Base-by-base conservation (phyloP, 92 coral and sea anemone genomes). In the Nematostella vectensis region DNA sequence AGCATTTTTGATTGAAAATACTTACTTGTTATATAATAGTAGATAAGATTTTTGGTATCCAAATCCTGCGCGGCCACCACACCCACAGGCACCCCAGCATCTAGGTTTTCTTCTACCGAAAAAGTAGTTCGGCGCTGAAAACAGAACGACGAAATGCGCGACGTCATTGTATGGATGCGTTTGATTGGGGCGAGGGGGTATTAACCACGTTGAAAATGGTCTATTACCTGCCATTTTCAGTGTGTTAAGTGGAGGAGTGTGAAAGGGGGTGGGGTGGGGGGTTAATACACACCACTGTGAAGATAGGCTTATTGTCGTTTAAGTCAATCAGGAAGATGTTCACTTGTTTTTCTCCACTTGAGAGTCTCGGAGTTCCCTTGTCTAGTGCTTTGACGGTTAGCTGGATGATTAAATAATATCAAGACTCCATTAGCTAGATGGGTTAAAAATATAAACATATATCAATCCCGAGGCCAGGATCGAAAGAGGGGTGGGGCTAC, bases 81-180 rank as follows among this genome's bases (percentile, higher is more conserved):
- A 6, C 96, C 98, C n/a, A 91, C 83, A 22, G 48, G 48, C 10
- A 91, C 73, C 2, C 89, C 89, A 2, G 83, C 75, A 1, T 72
- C 65, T 19, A 70, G 82, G 58, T 91, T 91, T 62, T 91, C 98
- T 19, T 55, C 68, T 11, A 91, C 98, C 45, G 91, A 61, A 37
- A 86, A 55, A 30, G 83, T 62, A 0, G 68, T 62, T 36, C 59
- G 58, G 25, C 76, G 67, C 95, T 91, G 56, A 53, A 63, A 63
- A 19, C 31, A 15, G 25, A 60, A 25, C 20, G 18, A 63, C 12
- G 21, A 33, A 33, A 33, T n/a, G n/a, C n/a, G n/a, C n/a, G n/a
- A n/a, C n/a, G n/a, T n/a, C n/a, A n/a, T n/a, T n/a, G n/a, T n/a
- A n/a, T n/a, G n/a, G n/a, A n/a, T n/a, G n/a, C n/a, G n/a, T n/a